Conservation (phyloP, 2,888 invertebrate genomes). For the Asteroscopus sphinx region DNA sequence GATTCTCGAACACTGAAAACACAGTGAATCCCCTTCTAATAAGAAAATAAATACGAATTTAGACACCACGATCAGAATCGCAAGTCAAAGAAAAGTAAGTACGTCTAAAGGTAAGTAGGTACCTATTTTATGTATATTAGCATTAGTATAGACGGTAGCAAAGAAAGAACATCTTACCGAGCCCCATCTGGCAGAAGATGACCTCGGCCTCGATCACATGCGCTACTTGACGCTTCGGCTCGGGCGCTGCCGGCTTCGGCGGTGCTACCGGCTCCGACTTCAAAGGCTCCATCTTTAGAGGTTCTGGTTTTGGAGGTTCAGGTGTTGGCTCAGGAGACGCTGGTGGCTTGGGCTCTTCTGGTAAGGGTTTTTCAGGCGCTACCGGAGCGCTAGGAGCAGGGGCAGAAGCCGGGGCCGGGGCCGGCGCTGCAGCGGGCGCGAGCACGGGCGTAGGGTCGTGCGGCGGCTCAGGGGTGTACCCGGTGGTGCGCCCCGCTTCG, state of each 20-base stretch:
- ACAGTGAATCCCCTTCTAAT: neutral
- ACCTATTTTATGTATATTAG: neutral
- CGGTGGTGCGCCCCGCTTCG: slow-evolving; percentile 61
- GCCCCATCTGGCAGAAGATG: slow-evolving; percentile 93
- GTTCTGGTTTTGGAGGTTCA: slow-evolving; percentile 62
- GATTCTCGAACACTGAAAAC: slow-evolving; percentile 5
- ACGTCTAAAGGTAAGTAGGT: neutral
- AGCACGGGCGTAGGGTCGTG: slow-evolving; percentile 46
- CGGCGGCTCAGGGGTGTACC: slow-evolving; percentile 69
- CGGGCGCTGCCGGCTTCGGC: slow-evolving; percentile 58
- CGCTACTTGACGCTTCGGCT: slow-evolving; percentile 75
- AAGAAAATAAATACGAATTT: neutral
- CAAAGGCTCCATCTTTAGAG: slow-evolving; percentile 41
- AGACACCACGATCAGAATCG: neutral
- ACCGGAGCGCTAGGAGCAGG: slow-evolving; percentile 63
- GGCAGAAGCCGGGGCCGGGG: slow-evolving; percentile 49
- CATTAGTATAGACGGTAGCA: slow-evolving; percentile 8
- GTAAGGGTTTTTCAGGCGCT: slow-evolving; percentile 48
- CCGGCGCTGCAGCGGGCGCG: slow-evolving; percentile 50
- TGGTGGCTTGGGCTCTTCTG: slow-evolving; percentile 55
- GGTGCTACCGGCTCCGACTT: slow-evolving; percentile 55
- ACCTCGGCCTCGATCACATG: slow-evolving; percentile 91
- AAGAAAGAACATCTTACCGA: slow-evolving; percentile 87
- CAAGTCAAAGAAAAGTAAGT: too few relatives aligned
- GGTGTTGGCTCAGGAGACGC: slow-evolving; percentile 37